Base-by-base conservation (phyloP, 2,113 vertebrate genomes). In the Cranoglanis bouderius region DNA sequence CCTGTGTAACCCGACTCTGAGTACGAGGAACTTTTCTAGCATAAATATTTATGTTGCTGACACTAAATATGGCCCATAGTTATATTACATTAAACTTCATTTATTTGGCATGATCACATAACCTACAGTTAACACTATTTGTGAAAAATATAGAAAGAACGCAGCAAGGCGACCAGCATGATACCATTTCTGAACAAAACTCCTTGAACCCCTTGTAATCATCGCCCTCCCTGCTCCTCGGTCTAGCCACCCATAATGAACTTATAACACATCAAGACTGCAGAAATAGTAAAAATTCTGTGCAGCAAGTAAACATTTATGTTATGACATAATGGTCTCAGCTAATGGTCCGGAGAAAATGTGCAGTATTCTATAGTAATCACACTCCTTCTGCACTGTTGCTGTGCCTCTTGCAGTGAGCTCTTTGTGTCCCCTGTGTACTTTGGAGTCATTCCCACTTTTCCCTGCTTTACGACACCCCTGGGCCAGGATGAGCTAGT, bases 321-420 rank as follows among this genome's bases (percentile, higher is more conserved):
- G 82, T 46, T 84, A 63, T 6, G 63, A 83, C 35, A 46, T 43
- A 21, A 84, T 46, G 40, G 29, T 63, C 38, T 12, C 29, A 59
- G 35, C 59, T 84, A 63, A 84, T 84, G 38, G 38, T 65, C 40
- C 65, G 38, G 38, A 84, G 59, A 84, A 84, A 43, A 63, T 63
- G 26, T 84, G 57, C 38, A 84, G 57, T 46, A 38, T n/a, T 63
- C 59, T 61, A 63, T 61, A 19, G 12, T 84, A 59, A 83, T 83
- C 35, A 78, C 75, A 78, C 43, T 78, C 43, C 43, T 78, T 78
- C 43, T 72, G 67, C 67, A 49, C 75, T 49, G 46, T 29, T 78
- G 72, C 35, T 75, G 19, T 75, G 38, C 38, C 26, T 65, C 12
- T 65, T 65, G 32, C 67, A 72, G 14, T 72, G 32, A 38, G 67